Conservation (phyloP, 1,140 invertebrate species). For the Leguminivora glycinivorella region DNA sequence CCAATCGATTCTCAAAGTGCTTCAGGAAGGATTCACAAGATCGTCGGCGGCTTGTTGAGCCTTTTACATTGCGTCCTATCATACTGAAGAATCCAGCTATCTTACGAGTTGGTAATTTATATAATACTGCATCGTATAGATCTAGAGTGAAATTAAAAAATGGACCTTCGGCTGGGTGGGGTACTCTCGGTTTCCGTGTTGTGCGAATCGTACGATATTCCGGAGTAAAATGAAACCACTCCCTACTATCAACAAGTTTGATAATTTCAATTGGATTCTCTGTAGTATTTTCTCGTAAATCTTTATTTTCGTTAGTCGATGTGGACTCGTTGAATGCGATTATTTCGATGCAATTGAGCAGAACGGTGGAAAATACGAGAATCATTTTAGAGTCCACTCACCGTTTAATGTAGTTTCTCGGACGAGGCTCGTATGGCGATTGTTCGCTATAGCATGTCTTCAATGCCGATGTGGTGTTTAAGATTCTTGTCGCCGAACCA, state of each 20-base stretch:
- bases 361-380: background rate
- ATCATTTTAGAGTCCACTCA: constrained; percentile 12
- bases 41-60: constrained; percentile 26
- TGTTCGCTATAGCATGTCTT: constrained; percentile 31
- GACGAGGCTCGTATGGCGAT: background rate
- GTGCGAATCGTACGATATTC: background rate
- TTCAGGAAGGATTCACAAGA: constrained; percentile 29
- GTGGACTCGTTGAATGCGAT: background rate
- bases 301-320: background rate
- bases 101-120: constrained; percentile 30
- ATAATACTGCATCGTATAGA: constrained; percentile 37
- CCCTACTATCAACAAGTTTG: background rate
- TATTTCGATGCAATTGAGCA: constrained; percentile 1
- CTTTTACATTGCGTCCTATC: constrained; percentile 35
- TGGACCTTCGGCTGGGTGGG: constrained; percentile 34
- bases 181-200: constrained; percentile 8
- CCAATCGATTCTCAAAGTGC: constrained; percentile 34
- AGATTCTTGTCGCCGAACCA: constrained; percentile 49
- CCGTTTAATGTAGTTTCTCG: background rate
- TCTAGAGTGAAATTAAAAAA: constrained; percentile 42
- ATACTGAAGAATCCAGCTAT: constrained; percentile 36
- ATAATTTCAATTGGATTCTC: background rate
- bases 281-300: background rate
- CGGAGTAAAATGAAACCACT: background rate
- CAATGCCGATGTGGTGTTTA: constrained; percentile 43